Percentiles rank a stretch among this genome's conserved stretches.
Conservation (phyloP, 1,140 invertebrate genomes). For the Yoshiicerus persimilis region DNA sequence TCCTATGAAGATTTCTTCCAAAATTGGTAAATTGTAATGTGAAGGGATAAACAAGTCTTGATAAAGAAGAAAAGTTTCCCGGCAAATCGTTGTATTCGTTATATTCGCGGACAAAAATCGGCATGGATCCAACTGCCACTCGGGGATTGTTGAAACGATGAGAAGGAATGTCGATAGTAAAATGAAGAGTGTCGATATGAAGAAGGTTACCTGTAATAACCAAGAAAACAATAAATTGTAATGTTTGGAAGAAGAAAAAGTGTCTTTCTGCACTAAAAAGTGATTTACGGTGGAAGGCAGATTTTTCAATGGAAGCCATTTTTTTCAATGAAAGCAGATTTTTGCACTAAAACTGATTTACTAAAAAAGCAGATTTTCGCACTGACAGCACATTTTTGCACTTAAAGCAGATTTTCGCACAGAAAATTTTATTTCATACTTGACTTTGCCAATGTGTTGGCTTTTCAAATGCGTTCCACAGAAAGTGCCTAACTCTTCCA, state of each 20-base stretch:
- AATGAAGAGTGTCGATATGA: background rate
- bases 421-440: background rate
- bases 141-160: background rate
- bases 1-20: constrained; percentile 97
- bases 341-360: too few relatives aligned
- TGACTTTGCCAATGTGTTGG: background rate
- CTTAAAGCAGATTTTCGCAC: too few relatives aligned
- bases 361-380: too few relatives aligned
- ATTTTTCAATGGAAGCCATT: too few relatives aligned
- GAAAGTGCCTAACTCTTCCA: background rate
- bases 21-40: background rate
- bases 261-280: too few relatives aligned
- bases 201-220: background rate
- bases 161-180: background rate
- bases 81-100: background rate
- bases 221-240: background rate
- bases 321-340: too few relatives aligned
- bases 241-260: background rate
- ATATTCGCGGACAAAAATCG: background rate
- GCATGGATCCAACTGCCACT: background rate
- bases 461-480: background rate
- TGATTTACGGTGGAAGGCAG: too few relatives aligned
- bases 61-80: background rate
- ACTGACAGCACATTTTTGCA: too few relatives aligned
- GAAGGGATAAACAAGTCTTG: background rate